phyloP scores from a whole-genome alignment of 2,797 vertebrate genomes.

The Tapirus indicus region DNA sequence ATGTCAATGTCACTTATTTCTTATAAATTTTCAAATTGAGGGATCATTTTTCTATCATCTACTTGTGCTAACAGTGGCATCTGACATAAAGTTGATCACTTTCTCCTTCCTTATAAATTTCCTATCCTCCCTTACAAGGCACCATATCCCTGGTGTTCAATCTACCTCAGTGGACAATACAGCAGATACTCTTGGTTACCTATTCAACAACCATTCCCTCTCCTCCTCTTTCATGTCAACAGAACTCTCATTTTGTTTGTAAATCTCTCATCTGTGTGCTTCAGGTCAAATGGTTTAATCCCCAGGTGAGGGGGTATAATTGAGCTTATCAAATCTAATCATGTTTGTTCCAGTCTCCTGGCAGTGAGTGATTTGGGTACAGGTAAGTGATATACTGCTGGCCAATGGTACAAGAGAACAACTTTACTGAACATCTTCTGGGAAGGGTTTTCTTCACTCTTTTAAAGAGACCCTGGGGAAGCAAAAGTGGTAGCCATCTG shows the following conservation, averaged over 20 bases:
- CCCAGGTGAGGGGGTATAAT: neutral
- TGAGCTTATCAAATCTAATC: neutral
- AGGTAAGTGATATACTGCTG: neutral
- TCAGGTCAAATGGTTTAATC: neutral
- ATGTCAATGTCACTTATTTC: neutral
- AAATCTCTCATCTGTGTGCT: neutral
- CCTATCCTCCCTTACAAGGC: neutral
- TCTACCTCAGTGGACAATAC: neutral
- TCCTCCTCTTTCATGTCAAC: neutral
- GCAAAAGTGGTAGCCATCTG: neutral
- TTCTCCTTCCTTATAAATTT: neutral
- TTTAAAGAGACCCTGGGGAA: neutral
- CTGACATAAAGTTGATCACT: neutral
- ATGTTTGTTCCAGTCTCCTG: neutral
- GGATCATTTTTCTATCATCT: neutral
- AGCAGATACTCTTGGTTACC: neutral
- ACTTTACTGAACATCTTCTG: neutral
- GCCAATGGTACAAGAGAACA: neutral
- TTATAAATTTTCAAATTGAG: neutral
- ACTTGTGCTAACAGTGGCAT: neutral
- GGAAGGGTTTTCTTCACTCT: neutral
- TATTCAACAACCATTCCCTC: neutral
- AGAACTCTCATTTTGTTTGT: neutral
- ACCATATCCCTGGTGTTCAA: neutral
- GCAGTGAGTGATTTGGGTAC: neutral